phyloP scores from a whole-genome alignment of 2,113 vertebrate species.

The Xyliphius kryptos region DNA sequence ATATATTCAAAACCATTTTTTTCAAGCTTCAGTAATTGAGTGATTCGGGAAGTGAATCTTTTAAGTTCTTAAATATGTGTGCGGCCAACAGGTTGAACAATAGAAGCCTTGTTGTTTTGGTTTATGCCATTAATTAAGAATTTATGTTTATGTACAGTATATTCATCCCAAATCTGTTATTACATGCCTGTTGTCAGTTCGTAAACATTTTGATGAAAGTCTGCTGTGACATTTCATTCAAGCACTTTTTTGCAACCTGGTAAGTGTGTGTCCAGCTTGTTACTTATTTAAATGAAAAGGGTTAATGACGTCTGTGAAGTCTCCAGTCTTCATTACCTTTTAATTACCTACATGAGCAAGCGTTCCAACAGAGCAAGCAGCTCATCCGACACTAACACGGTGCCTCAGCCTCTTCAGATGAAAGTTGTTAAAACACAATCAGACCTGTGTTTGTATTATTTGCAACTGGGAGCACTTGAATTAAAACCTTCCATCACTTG shows the following conservation, averaged over 20 bases:
- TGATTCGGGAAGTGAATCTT: no score
- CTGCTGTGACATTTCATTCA: constrained; percentile 3
- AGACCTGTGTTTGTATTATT: constrained; percentile 11
- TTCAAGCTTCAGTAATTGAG: no score
- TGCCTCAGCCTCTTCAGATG: constrained; percentile 17
- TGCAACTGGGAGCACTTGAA: constrained; percentile 17
- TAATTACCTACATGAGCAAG: constrained; percentile 35
- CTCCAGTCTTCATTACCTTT: constrained; percentile 43
- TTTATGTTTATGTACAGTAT: no score
- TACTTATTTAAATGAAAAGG: constrained; percentile 42
- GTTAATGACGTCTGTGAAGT: constrained; percentile 35
- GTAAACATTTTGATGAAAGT: neutral
- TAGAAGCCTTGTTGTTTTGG: no score
- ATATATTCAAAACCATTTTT: no score
- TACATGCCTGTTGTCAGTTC: neutral
- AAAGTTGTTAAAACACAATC: constrained; percentile 34
- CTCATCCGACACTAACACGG: constrained; percentile 26
- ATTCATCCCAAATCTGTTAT: no score
- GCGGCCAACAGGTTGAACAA: no score
- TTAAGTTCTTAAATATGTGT: no score
- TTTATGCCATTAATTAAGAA: no score
- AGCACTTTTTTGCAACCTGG: constrained; percentile 7
- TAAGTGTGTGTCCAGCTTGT: constrained; percentile 19
- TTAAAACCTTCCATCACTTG: constrained; percentile 22
- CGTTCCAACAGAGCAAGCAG: constrained; percentile 17